These are phyloP conservation scores for Phoebastria nigripes DNA, from an alignment of 2,797 vertebrate genomes.

Conservation along the genomic window DNA sequence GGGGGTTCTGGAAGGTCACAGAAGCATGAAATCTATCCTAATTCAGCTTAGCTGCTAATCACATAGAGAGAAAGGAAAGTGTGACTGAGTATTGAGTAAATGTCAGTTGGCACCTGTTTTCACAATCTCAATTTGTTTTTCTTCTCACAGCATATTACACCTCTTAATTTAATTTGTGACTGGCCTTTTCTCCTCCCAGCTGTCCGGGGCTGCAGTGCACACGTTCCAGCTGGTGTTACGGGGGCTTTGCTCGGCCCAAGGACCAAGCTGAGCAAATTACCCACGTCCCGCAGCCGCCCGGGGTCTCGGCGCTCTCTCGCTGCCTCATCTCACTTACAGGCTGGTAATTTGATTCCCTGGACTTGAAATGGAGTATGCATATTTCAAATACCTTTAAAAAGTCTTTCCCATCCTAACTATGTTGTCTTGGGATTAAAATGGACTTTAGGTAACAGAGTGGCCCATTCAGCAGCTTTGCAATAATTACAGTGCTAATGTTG, in stretches of 20 bases:
- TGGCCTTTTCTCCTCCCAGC: slow-evolving; percentile 66
- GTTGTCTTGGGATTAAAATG: slow-evolving; percentile 51
- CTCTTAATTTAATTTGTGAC: slow-evolving; percentile 85
- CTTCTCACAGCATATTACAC: slow-evolving; percentile 74
- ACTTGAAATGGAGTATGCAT: slow-evolving; percentile 61
- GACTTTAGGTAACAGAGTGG: slow-evolving; percentile 31
- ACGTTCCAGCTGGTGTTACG: slow-evolving; percentile 73
- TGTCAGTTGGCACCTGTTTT: slow-evolving; percentile 85
- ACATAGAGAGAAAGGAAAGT: slow-evolving; percentile 63
- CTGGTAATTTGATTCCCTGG: slow-evolving; percentile 72
- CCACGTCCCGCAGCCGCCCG: not conserved
- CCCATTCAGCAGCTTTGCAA: slow-evolving; percentile 32
- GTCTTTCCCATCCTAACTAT: slow-evolving; percentile 58
- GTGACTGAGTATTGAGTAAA: slow-evolving; percentile 66
- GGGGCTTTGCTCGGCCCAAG: slow-evolving; percentile 55
- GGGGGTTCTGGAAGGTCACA: slow-evolving; percentile 63
- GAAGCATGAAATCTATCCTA: slow-evolving; percentile 74
- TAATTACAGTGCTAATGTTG: slow-evolving; percentile 16
- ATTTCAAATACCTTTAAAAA: slow-evolving; percentile 71
- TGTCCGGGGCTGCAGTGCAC: slow-evolving; percentile 63
- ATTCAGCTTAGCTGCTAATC: slow-evolving; percentile 75
- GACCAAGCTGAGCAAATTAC: slow-evolving; percentile 74
- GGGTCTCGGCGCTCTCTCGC: not conserved
- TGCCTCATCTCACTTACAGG: slow-evolving; percentile 52
- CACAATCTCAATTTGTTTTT: slow-evolving; percentile 80